Evolutionary conservation across 2,797 vertebrate genomes (phyloP).

Genomic region (Emys orbicularis): DNA sequence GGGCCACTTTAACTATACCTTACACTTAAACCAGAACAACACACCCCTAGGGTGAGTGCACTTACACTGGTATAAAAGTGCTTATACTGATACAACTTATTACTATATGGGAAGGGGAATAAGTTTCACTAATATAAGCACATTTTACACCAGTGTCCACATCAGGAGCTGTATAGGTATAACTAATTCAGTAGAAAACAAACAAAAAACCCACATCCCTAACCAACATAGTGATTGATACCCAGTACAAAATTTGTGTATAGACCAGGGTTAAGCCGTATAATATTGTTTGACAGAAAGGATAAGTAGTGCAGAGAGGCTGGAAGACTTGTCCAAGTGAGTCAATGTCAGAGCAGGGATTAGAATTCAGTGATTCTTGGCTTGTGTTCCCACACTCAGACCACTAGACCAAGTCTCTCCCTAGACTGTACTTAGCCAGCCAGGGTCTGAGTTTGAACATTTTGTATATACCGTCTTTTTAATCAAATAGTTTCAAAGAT

Average conservation of each 20-base stretch:
- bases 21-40: not conserved
- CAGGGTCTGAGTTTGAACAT: not conserved
- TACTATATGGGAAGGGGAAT: not conserved
- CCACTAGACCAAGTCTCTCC: not conserved
- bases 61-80: not conserved
- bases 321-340: not conserved
- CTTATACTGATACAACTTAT: not conserved
- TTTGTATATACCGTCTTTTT: not conserved
- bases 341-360: not conserved
- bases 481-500: not conserved
- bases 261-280: not conserved
- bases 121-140: not conserved
- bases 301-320: not conserved
- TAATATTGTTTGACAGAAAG: not conserved
- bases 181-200: not conserved
- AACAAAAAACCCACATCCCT: not conserved
- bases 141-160: too few species aligned
- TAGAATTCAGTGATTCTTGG: not conserved
- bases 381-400: not conserved
- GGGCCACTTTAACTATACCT: not conserved
- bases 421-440: not conserved
- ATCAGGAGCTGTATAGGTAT: not conserved
- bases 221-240: accelerated
- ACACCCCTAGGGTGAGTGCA: not conserved
- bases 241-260: not conserved